Percentiles rank a stretch among this genome's conserved stretches.
phyloP scores from a whole-genome alignment of 2,888 invertebrate species.

The Synanthedon formicaeformis region DNA sequence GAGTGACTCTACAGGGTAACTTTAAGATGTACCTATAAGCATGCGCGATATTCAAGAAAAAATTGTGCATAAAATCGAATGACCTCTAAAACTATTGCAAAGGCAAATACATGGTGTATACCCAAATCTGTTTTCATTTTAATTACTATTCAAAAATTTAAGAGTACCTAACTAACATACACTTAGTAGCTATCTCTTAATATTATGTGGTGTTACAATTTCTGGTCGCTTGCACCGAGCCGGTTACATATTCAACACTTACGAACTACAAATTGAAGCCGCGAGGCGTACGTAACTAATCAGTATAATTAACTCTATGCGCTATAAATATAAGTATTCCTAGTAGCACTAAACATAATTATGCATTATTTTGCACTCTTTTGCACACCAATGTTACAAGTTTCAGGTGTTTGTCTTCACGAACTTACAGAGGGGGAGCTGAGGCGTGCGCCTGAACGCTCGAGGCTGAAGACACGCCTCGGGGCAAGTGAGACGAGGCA shows the following conservation, averaged over 20 bases:
- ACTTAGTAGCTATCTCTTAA: constrained; percentile 28
- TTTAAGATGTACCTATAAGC: constrained; percentile 33
- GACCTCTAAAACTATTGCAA: constrained; percentile 48
- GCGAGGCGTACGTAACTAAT: constrained; percentile 20
- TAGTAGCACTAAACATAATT: constrained; percentile 61
- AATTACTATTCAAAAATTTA: constrained; percentile 33
- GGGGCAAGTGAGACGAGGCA: too few species aligned
- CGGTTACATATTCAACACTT: constrained; percentile 27
- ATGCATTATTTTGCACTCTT: constrained; percentile 52
- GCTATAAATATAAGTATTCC: constrained; percentile 27
- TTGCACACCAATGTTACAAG: constrained; percentile 7
- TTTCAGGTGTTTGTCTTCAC: constrained; percentile 25
- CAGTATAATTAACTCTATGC: constrained; percentile 30
- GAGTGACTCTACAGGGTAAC: constrained; percentile 45
- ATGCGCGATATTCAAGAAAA: constrained; percentile 14
- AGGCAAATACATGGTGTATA: constrained; percentile 65
- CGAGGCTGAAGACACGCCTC: too few species aligned
- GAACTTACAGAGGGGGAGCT: constrained; percentile 41
- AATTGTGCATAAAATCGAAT: constrained; percentile 55
- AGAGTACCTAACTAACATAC: constrained; percentile 26
- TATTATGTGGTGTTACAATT: constrained; percentile 53
- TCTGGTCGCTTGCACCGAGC: constrained; percentile 35
- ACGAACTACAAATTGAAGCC: constrained; percentile 21
- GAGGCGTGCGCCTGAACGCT: too few species aligned
- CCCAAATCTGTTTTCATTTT: constrained; percentile 21